Percentiles rank a stretch among this genome's conserved stretches.
phyloP scores from a whole-genome alignment of 2,888 invertebrate species.

The Teleogryllus oceanicus region DNA sequence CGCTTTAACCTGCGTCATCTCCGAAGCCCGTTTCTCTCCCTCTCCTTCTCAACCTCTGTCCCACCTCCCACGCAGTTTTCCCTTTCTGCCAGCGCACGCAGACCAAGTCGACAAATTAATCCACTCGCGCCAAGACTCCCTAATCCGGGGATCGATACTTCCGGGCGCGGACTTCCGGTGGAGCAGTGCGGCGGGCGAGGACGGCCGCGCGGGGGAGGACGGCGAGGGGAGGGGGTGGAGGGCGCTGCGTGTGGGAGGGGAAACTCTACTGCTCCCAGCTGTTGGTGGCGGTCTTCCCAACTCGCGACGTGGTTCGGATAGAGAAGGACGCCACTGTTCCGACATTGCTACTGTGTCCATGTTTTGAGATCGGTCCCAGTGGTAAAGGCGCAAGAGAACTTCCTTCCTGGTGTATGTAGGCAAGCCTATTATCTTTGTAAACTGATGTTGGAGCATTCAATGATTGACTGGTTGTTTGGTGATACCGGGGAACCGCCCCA shows the following conservation, averaged over 20 bases:
- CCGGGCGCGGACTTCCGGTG: conserved; percentile 1
- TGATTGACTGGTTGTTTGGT: too few relatives aligned
- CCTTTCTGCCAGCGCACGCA: background rate
- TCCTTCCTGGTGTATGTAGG: too few relatives aligned
- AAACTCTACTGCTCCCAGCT: background rate
- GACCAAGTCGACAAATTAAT: conserved; percentile 6
- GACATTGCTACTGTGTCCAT: too few relatives aligned
- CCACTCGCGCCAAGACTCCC: background rate
- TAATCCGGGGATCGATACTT: background rate
- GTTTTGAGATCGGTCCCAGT: too few relatives aligned
- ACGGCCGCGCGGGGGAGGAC: background rate
- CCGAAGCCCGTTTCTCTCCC: background rate
- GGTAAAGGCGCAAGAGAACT: too few relatives aligned
- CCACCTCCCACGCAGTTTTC: background rate
- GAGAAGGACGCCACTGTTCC: background rate
- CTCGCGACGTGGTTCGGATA: background rate
- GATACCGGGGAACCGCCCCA: too few relatives aligned
- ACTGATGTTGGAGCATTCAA: too few relatives aligned
- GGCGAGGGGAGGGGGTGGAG: background rate
- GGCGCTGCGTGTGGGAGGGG: background rate
- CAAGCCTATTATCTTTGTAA: too few relatives aligned
- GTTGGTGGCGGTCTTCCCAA: background rate
- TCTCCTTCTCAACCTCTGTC: background rate
- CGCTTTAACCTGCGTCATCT: background rate
- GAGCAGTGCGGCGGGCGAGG: background rate